Evolutionary conservation across 2,888 invertebrate genomes (phyloP).

Genomic region (Orthonevra nobilis): DNA sequence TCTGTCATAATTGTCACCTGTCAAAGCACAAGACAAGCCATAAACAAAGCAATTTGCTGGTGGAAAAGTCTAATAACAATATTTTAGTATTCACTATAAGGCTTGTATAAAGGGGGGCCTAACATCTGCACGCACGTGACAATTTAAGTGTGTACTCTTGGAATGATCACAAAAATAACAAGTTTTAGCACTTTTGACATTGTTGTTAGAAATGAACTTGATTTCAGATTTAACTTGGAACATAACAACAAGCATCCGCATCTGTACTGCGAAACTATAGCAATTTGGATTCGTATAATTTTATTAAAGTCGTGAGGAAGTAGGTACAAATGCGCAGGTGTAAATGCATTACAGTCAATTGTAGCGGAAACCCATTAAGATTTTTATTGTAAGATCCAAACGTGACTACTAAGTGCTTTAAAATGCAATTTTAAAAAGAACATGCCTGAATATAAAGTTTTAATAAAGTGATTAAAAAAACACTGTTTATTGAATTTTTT

Average conservation of each 20-base stretch:
- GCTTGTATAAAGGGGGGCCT: constrained; percentile 13
- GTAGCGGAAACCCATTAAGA: not conserved
- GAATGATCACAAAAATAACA: constrained; percentile 51
- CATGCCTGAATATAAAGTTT: too few relatives aligned
- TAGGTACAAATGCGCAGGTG: not conserved
- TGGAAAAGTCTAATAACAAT: constrained; percentile 56
- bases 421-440: too few relatives aligned
- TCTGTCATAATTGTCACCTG: not conserved
- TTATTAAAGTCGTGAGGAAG: not conserved
- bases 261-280: constrained; percentile 7
- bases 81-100: constrained; percentile 53
- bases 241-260: constrained; percentile 35
- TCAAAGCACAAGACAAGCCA: constrained; percentile 6
- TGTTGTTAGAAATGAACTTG: constrained; percentile 25
- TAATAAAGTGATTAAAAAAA: too few relatives aligned
- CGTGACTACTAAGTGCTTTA: constrained; percentile 2
- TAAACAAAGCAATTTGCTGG: not conserved
- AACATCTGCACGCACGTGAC: constrained; percentile 62
- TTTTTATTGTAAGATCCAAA: not conserved
- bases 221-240: constrained; percentile 32
- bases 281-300: too few relatives aligned
- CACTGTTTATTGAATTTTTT: too few relatives aligned
- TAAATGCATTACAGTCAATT: not conserved
- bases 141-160: constrained; percentile 52
- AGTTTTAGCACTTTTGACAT: constrained; percentile 44